Evolutionary conservation across 2,888 invertebrate species (phyloP).

Genomic region (Leptinotarsa juncta): DNA sequence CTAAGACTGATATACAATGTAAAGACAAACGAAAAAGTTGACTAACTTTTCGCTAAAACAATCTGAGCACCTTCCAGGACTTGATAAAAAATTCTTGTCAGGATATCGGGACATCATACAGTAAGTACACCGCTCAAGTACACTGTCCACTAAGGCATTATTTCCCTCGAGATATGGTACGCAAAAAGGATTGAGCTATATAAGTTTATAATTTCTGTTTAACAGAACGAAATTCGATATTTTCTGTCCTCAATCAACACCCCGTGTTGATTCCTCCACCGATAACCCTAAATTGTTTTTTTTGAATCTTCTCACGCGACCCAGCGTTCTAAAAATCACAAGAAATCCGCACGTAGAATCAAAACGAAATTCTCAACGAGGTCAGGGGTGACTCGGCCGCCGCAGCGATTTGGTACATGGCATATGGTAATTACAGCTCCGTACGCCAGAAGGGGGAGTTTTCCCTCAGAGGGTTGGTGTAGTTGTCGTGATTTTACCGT

Average conservation of each 20-base stretch:
- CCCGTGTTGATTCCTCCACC: not conserved
- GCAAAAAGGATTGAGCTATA: too few species aligned
- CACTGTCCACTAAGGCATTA: too few species aligned
- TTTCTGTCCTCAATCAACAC: not conserved
- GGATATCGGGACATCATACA: too few species aligned
- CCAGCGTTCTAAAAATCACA: constrained; percentile 1
- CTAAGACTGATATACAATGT: too few species aligned
- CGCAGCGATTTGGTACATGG: constrained; percentile 44
- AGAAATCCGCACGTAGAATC: constrained; percentile 12
- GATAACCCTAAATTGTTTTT: constrained; percentile 9
- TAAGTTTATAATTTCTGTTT: too few species aligned
- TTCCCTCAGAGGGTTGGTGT: constrained; percentile 55
- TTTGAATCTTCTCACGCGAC: constrained; percentile 18
- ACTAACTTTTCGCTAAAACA: too few species aligned
- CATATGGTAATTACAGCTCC: constrained; percentile 48
- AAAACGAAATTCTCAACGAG: constrained; percentile 17
- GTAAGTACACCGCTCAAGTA: too few species aligned
- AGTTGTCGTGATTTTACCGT: constrained; percentile 61
- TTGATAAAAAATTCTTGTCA: too few species aligned
- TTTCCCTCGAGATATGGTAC: too few species aligned
- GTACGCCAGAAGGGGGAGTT: constrained; percentile 45
- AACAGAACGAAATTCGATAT: not conserved
- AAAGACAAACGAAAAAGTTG: too few species aligned
- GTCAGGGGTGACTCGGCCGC: constrained; percentile 19
- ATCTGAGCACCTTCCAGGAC: too few species aligned